Base-by-base conservation (phyloP, 2,113 vertebrate species). In the Columbina picui region DNA sequence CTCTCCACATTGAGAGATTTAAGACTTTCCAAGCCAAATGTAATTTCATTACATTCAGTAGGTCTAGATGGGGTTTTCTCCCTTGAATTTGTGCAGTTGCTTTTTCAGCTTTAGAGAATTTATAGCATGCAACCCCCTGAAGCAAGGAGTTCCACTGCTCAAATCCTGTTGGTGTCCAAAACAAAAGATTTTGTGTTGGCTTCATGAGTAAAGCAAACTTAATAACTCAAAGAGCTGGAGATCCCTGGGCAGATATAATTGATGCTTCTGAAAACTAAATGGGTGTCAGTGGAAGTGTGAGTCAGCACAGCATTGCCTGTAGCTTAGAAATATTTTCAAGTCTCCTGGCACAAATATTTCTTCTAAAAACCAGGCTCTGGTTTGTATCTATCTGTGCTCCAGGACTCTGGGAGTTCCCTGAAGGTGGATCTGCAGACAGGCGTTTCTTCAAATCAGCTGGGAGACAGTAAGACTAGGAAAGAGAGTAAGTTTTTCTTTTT, bases 201-300 rank as follows among this genome's bases (percentile, higher is more conserved):
- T 91, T 91, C 55, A 38, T 55, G 55, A 19, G 41, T 76, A 84
- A 84, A 93, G 43, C 71, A 79, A 87, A 65, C 14, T 15, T 80
- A 89, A n/a, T 87, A 85, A 80, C 60, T 85, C 82, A 57, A 34
- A 84, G 76, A 86, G 41, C 69, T 78, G 76, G 29, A 90, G 52
- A 49, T 94, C 86, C 80, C 80, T 68, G n/a, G 30, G 69, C 52
- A 92, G 56, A 22, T 90, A 70, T 45, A 68, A 70, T 4, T 93
- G 95, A 86, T 70, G 67, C 75, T 69, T 90, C 83, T 70, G 73
- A 92, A 92, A 95, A 67, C 59, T 88, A 91, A 91, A 92, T 67
- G 82, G 70, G 10, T 93, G 87, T 94, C 76, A 30, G 50, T 70
- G 64, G 76, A 94, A 65, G 22, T 34, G 84, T 67, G 79, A 89